phyloP scores from a whole-genome alignment of 2,113 vertebrate species.

The Ammodytes marinus region DNA sequence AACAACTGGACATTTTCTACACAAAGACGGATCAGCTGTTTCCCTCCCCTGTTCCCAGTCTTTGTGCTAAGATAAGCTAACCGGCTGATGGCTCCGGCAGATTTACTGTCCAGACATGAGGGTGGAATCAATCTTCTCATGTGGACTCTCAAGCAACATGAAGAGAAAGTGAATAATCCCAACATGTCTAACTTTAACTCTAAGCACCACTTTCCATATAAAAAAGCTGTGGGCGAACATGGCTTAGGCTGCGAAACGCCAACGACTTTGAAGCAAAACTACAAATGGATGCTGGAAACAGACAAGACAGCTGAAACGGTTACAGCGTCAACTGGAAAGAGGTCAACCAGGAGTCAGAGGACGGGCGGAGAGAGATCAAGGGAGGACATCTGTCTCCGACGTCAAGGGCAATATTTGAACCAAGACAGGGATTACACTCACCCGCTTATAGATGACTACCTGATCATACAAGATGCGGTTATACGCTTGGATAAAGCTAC shows the following conservation, averaged over 20 bases:
- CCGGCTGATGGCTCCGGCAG: background rate
- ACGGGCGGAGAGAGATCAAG: background rate
- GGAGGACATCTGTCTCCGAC: background rate
- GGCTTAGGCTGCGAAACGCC: too few species aligned
- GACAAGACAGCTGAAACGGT: too few species aligned
- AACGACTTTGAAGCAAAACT: too few species aligned
- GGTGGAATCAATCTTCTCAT: background rate
- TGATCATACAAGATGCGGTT: background rate
- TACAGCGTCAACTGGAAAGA: background rate
- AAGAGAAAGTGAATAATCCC: background rate
- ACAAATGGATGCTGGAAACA: background rate
- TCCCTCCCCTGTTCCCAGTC: too few species aligned
- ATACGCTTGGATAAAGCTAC: background rate
- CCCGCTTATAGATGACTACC: background rate
- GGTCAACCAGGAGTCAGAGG: background rate
- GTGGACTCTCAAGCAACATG: background rate
- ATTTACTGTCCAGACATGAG: background rate
- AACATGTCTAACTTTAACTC: background rate
- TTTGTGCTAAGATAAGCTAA: background rate
- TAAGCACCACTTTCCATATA: background rate
- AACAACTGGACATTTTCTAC: too few species aligned
- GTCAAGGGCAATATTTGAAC: background rate
- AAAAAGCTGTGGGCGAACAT: background rate
- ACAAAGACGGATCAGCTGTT: too few species aligned
- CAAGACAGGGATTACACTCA: background rate